Percentiles rank a stretch among this genome's conserved stretches.
Conservation (phyloP, 2,113 vertebrate species). For the Clarias macrocephalus region DNA sequence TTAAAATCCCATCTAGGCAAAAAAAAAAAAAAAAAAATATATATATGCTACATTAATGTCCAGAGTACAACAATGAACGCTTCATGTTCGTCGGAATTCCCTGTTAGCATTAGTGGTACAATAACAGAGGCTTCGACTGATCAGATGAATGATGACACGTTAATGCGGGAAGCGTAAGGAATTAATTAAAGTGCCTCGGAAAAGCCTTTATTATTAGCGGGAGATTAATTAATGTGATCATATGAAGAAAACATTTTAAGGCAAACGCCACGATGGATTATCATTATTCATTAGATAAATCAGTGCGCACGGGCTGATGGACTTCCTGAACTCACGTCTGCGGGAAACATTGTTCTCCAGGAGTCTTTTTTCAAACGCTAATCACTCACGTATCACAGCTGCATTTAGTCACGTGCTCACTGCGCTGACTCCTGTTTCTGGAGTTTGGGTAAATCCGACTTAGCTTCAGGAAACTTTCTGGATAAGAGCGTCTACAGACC, state of each 20-base stretch:
- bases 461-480: not conserved
- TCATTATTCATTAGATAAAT: conserved; percentile 24
- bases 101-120: not conserved
- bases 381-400: not conserved
- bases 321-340: not conserved
- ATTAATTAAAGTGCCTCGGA: conserved; percentile 41
- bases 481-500: too few species aligned
- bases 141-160: conserved; percentile 41
- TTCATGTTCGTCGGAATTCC: not conserved
- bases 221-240: conserved; percentile 40
- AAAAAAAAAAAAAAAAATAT: too few species aligned
- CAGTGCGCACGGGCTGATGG: not conserved
- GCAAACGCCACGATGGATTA: conserved; percentile 29
- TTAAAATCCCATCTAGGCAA: not conserved
- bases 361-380: not conserved
- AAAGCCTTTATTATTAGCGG: conserved; percentile 35
- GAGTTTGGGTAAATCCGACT: not conserved
- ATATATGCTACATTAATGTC: not conserved
- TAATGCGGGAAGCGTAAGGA: conserved; percentile 31
- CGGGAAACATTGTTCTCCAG: not conserved
- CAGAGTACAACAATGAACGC: not conserved
- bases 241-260: conserved; percentile 32
- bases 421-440: not conserved
- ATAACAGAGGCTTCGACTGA: conserved; percentile 4
- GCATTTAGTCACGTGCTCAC: not conserved